Base-by-base conservation (phyloP, 2,888 invertebrate genomes). In the Smittia aterrima region DNA sequence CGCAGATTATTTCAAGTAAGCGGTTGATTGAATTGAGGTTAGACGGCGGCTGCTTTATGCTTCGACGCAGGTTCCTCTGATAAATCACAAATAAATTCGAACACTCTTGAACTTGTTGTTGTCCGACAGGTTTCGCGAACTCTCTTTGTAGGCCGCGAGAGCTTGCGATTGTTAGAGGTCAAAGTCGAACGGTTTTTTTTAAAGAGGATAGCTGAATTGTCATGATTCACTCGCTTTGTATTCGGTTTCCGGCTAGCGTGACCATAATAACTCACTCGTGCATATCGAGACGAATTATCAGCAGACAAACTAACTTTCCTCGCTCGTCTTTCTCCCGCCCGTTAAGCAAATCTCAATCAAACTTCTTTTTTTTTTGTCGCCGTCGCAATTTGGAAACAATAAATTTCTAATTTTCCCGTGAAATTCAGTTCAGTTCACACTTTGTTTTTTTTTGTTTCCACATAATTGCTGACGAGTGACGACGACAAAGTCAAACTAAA, bases 241-340 rank as follows among this genome's bases (percentile, higher is more conserved):
- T 70, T 70, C 70, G 25, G 53, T 70, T 70, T 70, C 70, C 70
- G 25, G 25, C 13, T 32, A 54, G 70, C 53, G 70, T 70, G 53
- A 70, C 70, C 13, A 70, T 70, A 70, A 70, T 70, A 53, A 70
- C 11, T 54, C 70, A 70, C 54, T 70, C 70, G 70, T 70, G 70
- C 70, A 70, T 54, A 70, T 53, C 70, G 18, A 53, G 53, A 68
- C 22, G 13, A 68, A 68, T 70, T 70, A 40, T 70, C 54, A 20
- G 16, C 9, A 67, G 11, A 47, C 47, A 16, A n/a, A 47, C 47
- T n/a, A 67, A 67, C 22, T 67, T 67, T 67, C 67, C 41, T 16
- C 70, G 47, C 27, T 16, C 20, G 20, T 40, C 40, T 40, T 22
- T 38, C 67, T 4, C 18, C 11, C 18, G 6, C 18, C 18, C 16